These are phyloP conservation scores for Leucophenga montana DNA, from an alignment of 2,888 invertebrate genomes.

Conservation along the genomic window DNA sequence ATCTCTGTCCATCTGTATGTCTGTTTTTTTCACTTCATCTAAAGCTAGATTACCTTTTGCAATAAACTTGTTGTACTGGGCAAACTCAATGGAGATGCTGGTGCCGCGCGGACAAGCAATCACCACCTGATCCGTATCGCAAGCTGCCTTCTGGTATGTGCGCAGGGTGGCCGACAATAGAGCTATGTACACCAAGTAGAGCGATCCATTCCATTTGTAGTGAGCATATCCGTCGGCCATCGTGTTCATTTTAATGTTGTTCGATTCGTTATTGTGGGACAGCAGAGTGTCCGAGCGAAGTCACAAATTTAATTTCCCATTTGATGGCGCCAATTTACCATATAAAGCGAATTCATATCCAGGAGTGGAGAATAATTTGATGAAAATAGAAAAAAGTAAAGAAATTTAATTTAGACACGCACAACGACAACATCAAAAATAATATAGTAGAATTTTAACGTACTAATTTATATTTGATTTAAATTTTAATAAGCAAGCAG, in stretches of 20 bases:
- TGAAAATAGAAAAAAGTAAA: neutral
- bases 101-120: slow-evolving; percentile 94
- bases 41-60: slow-evolving; percentile 66
- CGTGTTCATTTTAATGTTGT: slow-evolving; percentile 1
- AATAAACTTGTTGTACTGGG: slow-evolving; percentile 79
- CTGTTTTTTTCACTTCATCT: neutral
- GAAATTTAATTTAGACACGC: neutral
- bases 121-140: slow-evolving; percentile 91
- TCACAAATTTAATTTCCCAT: slow-evolving; percentile 26
- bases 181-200: slow-evolving; percentile 75
- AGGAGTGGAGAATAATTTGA: slow-evolving; percentile 15
- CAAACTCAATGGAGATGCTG: slow-evolving; percentile 91
- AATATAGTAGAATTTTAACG: no score
- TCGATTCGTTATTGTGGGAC: slow-evolving; percentile 22
- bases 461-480: neutral
- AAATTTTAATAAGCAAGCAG: neutral
- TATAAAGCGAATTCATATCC: slow-evolving; percentile 31
- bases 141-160: slow-evolving; percentile 92
- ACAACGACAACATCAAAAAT: no score
- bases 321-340: slow-evolving; percentile 17
- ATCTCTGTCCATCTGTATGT: neutral
- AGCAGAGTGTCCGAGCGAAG: neutral
- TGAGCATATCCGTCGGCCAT: slow-evolving; percentile 19
- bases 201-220: slow-evolving; percentile 1
- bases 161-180: slow-evolving; percentile 91